These are phyloP conservation scores for Pollachius pollachius DNA, from an alignment of 2,113 vertebrate genomes.

Conservation along the genomic window DNA sequence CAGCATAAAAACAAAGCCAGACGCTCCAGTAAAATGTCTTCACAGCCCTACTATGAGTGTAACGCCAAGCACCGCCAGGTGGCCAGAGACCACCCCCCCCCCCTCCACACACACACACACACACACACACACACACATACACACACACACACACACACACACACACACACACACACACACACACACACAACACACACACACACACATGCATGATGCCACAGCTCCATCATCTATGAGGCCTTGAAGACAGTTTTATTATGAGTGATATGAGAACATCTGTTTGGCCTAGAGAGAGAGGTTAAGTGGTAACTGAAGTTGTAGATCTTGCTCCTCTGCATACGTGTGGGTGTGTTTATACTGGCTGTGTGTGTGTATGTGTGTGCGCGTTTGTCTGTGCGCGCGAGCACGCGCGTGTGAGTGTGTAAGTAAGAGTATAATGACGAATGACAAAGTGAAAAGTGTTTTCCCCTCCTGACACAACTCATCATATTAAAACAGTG, in stretches of 20 bases:
- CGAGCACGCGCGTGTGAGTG: background rate
- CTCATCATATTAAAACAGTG: too few relatives aligned
- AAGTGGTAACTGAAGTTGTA: constrained; percentile 29
- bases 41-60: too few relatives aligned
- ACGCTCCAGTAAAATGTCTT: too few relatives aligned
- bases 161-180: constrained; percentile 1
- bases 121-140: constrained; percentile 1
- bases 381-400: background rate
- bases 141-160: constrained; percentile 1
- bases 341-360: background rate
- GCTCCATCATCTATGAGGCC: constrained; percentile 7
- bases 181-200: constrained; percentile 8
- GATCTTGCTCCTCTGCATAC: constrained; percentile 7
- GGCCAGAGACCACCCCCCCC: background rate
- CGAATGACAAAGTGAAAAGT: too few relatives aligned
- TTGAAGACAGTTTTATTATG: constrained; percentile 35
- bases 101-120: background rate
- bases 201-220: background rate
- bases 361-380: constrained; percentile 4
- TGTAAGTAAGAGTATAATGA: background rate
- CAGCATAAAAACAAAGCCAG: background rate
- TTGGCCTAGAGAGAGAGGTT: constrained; percentile 32
- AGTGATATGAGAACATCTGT: constrained; percentile 39
- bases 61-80: too few relatives aligned
- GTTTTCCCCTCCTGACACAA: too few relatives aligned